phyloP scores from a whole-genome alignment of 2,113 vertebrate genomes.

The Alethe diademata region DNA sequence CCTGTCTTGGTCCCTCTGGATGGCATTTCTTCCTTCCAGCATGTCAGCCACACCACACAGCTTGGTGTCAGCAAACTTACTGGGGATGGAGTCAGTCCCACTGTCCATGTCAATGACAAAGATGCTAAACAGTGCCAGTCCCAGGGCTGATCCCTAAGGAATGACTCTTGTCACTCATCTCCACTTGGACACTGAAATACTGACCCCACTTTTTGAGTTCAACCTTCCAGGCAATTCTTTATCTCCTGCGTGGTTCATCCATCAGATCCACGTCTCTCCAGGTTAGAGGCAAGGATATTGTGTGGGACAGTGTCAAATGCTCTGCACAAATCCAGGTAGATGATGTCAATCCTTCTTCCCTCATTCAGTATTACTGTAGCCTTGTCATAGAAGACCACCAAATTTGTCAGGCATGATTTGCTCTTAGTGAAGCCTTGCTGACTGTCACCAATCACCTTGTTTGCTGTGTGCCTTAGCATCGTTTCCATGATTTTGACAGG shows the following conservation, averaged over 20 bases:
- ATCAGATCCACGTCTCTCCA: not conserved
- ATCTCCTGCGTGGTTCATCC: too few species aligned
- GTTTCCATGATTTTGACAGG: not conserved
- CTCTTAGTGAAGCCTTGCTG: not conserved
- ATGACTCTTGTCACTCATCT: not conserved
- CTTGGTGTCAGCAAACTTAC: not conserved
- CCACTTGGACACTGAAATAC: too few species aligned
- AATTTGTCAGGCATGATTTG: not conserved
- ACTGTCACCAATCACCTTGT: too few species aligned
- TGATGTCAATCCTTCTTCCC: not conserved
- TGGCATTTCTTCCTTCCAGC: not conserved
- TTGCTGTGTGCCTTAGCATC: not conserved
- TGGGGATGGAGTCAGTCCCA: not conserved
- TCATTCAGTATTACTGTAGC: not conserved
- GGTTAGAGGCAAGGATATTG: not conserved
- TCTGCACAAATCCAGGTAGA: not conserved
- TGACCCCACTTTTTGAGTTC: not conserved
- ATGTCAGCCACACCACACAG: not conserved
- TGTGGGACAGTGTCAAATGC: not conserved
- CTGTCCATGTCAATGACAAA: not conserved
- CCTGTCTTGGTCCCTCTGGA: not conserved
- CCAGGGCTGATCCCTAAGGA: not conserved
- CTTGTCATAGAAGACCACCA: not conserved
- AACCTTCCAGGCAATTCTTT: not conserved
- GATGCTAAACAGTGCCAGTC: accelerated